Percentiles rank a stretch among this genome's conserved stretches.
phyloP scores from a whole-genome alignment of 2,888 invertebrate genomes.

The Himalopsyche tibetana region DNA sequence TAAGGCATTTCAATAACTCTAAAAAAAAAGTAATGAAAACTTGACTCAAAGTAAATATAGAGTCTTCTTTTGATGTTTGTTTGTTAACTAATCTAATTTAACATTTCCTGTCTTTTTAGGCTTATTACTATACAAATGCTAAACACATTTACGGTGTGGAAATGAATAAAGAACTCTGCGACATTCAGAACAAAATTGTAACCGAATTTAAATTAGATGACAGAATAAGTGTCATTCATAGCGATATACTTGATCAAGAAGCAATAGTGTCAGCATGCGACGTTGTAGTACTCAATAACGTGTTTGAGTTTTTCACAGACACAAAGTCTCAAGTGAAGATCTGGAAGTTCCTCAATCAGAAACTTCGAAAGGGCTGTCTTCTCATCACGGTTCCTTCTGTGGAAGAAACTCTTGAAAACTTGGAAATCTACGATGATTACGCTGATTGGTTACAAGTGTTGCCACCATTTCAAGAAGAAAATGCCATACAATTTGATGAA shows the following conservation, averaged over 20 bases:
- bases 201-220: conserved; percentile 76
- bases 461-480: conserved; percentile 72
- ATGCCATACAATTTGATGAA: conserved; percentile 73
- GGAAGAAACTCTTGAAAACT: conserved; percentile 74
- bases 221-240: conserved; percentile 77
- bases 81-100: neutral
- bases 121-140: conserved; percentile 78
- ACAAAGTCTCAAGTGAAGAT: conserved; percentile 77
- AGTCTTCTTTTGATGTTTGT: no score
- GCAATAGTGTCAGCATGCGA: conserved; percentile 78
- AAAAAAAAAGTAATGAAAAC: neutral
- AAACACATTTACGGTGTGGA: conserved; percentile 81
- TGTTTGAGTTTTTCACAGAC: conserved; percentile 82
- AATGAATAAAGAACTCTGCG: conserved; percentile 81
- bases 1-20: conserved; percentile 69
- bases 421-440: conserved; percentile 75
- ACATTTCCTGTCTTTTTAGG: conserved; percentile 72
- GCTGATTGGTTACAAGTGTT: conserved; percentile 74
- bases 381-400: conserved; percentile 79
- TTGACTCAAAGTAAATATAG: no score
- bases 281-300: conserved; percentile 80
- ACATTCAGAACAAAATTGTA: conserved; percentile 78
- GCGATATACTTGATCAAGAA: conserved; percentile 77
- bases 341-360: conserved; percentile 79
- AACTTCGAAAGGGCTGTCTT: conserved; percentile 77